Evolutionary conservation across 1,140 invertebrate species (phyloP).

Genomic region (Acarapis woodi): DNA sequence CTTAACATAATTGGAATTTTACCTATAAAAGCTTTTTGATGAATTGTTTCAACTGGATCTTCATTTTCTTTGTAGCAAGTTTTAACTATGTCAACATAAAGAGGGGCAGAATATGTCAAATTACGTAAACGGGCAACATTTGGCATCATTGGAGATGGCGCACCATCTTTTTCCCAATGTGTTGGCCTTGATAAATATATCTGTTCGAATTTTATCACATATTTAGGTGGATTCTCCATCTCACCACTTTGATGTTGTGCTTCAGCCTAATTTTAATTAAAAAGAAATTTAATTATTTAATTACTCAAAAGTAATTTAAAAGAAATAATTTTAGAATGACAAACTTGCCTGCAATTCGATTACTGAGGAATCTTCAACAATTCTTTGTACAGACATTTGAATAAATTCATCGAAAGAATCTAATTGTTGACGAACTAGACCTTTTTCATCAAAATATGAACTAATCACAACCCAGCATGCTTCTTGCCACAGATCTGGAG

Average conservation of each 20-base stretch:
- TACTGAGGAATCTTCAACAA: slow-evolving; percentile 89
- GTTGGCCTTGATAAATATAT: slow-evolving; percentile 96
- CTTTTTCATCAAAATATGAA: slow-evolving; percentile 97
- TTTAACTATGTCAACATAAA: slow-evolving; percentile 95
- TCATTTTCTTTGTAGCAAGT: slow-evolving; percentile 66
- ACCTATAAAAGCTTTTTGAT: slow-evolving; percentile 93
- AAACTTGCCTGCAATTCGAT: slow-evolving; percentile 49
- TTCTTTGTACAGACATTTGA: slow-evolving; percentile 94
- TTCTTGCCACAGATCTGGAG: slow-evolving; percentile 87
- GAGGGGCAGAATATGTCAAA: slow-evolving; percentile 60
- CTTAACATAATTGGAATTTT: slow-evolving; percentile 98
- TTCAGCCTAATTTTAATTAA: slow-evolving; percentile 30
- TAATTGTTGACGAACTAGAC: slow-evolving; percentile 80
- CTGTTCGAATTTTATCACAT: slow-evolving; percentile 86
- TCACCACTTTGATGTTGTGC: slow-evolving; percentile 75
- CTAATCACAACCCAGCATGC: slow-evolving; percentile 99
- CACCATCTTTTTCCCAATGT: slow-evolving; percentile 98
- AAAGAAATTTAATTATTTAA: neutral
- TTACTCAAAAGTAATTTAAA: neutral
- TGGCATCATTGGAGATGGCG: slow-evolving; percentile 94
- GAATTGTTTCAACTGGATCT: slow-evolving; percentile 66
- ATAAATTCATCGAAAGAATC: slow-evolving; percentile 99
- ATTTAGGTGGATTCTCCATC: slow-evolving; percentile 68
- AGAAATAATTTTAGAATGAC: neutral
- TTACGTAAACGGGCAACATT: slow-evolving; percentile 59